Base-by-base conservation (phyloP, 2,113 vertebrate species). In the Eurystomus gularis region DNA sequence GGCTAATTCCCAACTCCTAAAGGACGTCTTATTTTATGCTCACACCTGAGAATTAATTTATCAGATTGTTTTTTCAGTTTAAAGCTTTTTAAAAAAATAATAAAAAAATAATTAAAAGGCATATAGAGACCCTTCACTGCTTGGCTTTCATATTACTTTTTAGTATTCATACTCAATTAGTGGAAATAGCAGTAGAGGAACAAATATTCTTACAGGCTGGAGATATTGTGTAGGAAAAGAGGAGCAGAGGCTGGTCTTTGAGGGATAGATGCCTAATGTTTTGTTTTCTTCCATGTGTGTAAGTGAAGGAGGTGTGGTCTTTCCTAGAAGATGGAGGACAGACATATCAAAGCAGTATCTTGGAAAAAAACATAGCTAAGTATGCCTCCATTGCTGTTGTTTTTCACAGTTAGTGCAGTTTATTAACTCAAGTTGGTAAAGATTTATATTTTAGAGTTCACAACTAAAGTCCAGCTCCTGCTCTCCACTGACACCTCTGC, bases 31-130 rank as follows among this genome's bases (percentile, higher is more conserved):
- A 94, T 90, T 97, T 96, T 96, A 94, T 96, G 81, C 86, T 97
- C 92, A 93, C 96, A 98, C 98, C 97, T 97, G 96, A 97, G 97
- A 98, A 98, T 98, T 98, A 97, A 98, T 98, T 97, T 98, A 94
- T 84, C 95, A 97, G 97, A 97, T 97, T 98, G 95, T 97, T 64
- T 66, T 94, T 95, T 86, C 86, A 77, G 87, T 97, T 95, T 96
- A 94, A 94, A 95, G 78, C 94, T 94, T 96, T 88, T 79, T 13
- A 13, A 87, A 93, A 93, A 58, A 90, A 62, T 37, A 29, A 46
- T 9, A 86, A 73, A 81, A 37, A 31, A 51, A 89, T 75, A 77
- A 37, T 33, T 78, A 75, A 85, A 96, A 97, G 82, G 33, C 66
- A 73, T 64, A 68, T 82, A 82, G 78, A 95, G 61, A 48, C 83